Percentiles rank a stretch among this genome's conserved stretches.
Conservation (phyloP, 2,888 invertebrate genomes). For the Acleris laterana region DNA sequence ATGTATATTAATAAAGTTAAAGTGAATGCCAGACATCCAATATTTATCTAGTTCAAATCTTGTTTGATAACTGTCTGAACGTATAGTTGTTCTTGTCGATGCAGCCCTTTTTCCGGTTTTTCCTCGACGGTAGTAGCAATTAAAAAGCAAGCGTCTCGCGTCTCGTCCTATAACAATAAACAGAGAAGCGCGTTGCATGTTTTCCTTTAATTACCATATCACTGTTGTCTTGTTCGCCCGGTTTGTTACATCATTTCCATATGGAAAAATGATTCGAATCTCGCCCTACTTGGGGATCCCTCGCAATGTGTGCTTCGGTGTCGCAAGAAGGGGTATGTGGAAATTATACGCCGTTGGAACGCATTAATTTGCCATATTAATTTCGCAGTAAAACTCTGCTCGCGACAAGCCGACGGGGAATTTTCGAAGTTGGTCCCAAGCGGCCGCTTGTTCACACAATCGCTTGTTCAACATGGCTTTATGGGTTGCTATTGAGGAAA, state of each 20-base stretch:
- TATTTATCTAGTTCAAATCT: conserved; percentile 7
- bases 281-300: conserved; percentile 53
- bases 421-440: conserved; percentile 80
- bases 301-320: conserved; percentile 57
- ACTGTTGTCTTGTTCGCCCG: conserved; percentile 78
- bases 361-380: conserved; percentile 86
- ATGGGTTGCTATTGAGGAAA: conserved; percentile 41
- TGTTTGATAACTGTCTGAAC: conserved; percentile 21
- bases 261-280: conserved; percentile 82
- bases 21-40: no score
- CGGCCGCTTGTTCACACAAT: conserved; percentile 81
- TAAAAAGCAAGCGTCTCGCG: conserved; percentile 57
- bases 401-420: conserved; percentile 79
- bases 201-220: conserved; percentile 84
- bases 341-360: conserved; percentile 81
- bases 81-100: conserved; percentile 9
- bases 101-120: conserved; percentile 28
- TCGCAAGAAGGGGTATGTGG: conserved; percentile 78
- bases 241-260: conserved; percentile 80
- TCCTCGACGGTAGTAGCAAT: conserved; percentile 38
- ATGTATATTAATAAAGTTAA: no score
- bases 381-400: conserved; percentile 84
- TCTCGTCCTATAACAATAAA: conserved; percentile 72
- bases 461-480: conserved; percentile 40
- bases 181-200: conserved; percentile 67